Percentiles rank a stretch among this genome's conserved stretches.
phyloP scores from a whole-genome alignment of 2,888 invertebrate genomes.

The Yponomeuta plumbellus region DNA sequence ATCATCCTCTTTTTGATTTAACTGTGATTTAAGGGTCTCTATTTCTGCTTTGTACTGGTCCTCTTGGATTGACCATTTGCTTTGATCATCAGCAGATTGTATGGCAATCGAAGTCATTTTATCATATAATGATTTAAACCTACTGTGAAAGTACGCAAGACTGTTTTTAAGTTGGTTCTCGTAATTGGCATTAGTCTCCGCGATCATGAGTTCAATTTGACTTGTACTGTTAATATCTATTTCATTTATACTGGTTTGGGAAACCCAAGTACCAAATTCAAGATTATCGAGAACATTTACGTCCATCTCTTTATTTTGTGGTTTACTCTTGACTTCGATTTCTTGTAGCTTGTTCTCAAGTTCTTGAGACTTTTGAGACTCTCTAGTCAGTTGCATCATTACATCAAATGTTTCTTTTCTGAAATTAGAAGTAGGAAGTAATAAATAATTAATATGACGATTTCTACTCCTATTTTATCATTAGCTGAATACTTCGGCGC shows the following conservation, averaged over 20 bases:
- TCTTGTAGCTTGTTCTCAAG: slow-evolving; percentile 51
- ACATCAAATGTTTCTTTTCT: slow-evolving; percentile 66
- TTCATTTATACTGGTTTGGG: slow-evolving; percentile 37
- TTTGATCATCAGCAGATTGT: slow-evolving; percentile 55
- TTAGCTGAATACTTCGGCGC: too few relatives aligned
- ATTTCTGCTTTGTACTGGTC: slow-evolving; percentile 64
- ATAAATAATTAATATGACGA: too few relatives aligned
- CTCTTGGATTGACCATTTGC: slow-evolving; percentile 62
- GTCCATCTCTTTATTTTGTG: slow-evolving; percentile 23
- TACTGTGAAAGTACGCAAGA: slow-evolving; percentile 58
- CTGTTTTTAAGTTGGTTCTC: slow-evolving; percentile 52
- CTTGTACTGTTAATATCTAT: slow-evolving; percentile 41
- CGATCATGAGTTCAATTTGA: slow-evolving; percentile 40
- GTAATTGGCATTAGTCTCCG: slow-evolving; percentile 41
- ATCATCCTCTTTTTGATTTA: slow-evolving; percentile 44
- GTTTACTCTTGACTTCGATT: slow-evolving; percentile 35
- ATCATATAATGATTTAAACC: slow-evolving; percentile 60
- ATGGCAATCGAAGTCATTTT: slow-evolving; percentile 63
- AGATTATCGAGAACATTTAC: slow-evolving; percentile 28
- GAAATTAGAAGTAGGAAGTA: slow-evolving; percentile 8
- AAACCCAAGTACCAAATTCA: slow-evolving; percentile 58
- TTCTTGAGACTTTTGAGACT: slow-evolving; percentile 50
- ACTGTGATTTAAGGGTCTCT: slow-evolving; percentile 50
- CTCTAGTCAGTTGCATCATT: slow-evolving; percentile 51
- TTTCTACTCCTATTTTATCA: too few relatives aligned